These are phyloP conservation scores for Pseudomyrmex pallidus DNA, from an alignment of 1,140 invertebrate genomes.

Conservation along the genomic window DNA sequence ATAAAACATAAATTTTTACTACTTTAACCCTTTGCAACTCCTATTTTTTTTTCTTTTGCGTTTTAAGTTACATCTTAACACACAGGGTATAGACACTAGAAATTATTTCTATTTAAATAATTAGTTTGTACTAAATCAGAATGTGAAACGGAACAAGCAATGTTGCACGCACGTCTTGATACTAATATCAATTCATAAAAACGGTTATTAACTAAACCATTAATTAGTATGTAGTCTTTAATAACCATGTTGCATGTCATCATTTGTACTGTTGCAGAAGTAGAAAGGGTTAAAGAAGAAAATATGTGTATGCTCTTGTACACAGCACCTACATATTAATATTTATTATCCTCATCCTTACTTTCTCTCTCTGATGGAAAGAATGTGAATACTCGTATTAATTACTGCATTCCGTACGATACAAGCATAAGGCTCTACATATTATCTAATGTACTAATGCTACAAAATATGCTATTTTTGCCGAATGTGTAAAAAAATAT, in stretches of 20 bases:
- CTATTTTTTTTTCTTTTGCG: too few species aligned
- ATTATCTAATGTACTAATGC: constrained; percentile 35
- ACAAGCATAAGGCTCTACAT: constrained; percentile 42
- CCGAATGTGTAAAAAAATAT: constrained; percentile 64
- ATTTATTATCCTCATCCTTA: constrained; percentile 17
- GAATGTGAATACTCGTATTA: constrained; percentile 47
- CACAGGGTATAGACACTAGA: too few species aligned
- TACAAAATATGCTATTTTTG: constrained; percentile 32
- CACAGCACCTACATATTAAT: constrained; percentile 24
- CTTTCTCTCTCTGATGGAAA: constrained; percentile 24
- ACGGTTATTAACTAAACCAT: too few species aligned
- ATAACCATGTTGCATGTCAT: too few species aligned
- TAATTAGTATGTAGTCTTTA: too few species aligned
- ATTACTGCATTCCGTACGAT: constrained; percentile 27
- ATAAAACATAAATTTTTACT: constrained; percentile 38
- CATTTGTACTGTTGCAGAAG: too few species aligned
- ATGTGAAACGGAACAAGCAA: too few species aligned
- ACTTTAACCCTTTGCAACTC: background rate
- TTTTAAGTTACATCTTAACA: too few species aligned
- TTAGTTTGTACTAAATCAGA: too few species aligned
- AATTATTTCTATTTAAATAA: too few species aligned
- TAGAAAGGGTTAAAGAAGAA: background rate
- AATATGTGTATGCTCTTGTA: background rate
- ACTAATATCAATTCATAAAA: too few species aligned
- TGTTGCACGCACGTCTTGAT: too few species aligned